These are phyloP conservation scores for Sisyra nigra DNA, from an alignment of 2,888 invertebrate species.

Conservation along the genomic window DNA sequence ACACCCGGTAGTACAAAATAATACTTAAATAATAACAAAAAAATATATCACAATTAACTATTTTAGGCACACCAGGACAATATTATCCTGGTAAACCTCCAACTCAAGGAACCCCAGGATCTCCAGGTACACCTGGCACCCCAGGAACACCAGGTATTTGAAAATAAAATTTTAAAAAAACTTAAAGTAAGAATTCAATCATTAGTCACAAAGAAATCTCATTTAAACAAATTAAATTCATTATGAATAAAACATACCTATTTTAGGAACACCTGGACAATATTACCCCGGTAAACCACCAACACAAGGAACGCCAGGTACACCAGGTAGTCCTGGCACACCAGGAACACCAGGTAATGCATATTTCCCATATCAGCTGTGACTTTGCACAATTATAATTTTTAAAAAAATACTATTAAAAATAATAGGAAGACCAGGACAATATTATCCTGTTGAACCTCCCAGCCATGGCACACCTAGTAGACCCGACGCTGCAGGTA, in stretches of 20 bases:
- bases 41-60: no score
- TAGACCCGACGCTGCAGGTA: constrained; percentile 10
- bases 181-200: no score
- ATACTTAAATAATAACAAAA: no score
- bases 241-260: constrained; percentile 14
- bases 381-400: no score
- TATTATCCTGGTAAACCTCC: constrained; percentile 8
- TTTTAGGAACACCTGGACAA: constrained; percentile 12
- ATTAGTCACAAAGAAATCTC: no score
- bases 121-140: neutral
- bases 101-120: neutral
- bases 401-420: no score
- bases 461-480: constrained; percentile 14
- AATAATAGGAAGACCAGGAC: no score
- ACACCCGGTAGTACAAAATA: constrained; percentile 9
- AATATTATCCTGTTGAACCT: neutral
- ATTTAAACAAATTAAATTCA: no score
- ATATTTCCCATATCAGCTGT: no score
- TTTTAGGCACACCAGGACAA: constrained; percentile 15
- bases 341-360: constrained; percentile 17
- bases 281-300: neutral
- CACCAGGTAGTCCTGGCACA: constrained; percentile 17
- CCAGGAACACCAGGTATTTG: constrained; percentile 1
- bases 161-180: no score
- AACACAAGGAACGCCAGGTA: constrained; percentile 16